Conservation (phyloP, 2,113 vertebrate species). For the Corythaeola cristata region DNA sequence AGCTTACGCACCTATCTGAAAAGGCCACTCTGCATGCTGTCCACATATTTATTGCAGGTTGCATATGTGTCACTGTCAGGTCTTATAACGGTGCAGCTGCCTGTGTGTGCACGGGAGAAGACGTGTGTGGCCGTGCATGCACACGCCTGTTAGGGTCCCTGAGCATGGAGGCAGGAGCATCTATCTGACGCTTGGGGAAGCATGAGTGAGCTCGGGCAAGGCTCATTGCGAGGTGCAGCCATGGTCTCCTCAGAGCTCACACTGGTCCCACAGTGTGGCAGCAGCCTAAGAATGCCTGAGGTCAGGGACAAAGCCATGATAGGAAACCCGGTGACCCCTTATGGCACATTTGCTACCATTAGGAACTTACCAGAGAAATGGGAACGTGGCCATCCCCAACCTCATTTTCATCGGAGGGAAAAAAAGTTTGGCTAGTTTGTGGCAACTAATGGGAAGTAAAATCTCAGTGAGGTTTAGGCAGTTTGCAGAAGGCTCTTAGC, state of each 20-base stretch:
- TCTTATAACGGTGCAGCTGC: not conserved
- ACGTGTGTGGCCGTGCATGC: fast-evolving
- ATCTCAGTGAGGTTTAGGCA: not conserved
- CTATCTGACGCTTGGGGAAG: fast-evolving
- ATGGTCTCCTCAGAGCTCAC: not conserved
- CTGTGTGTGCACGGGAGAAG: not conserved
- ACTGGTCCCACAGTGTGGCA: not conserved
- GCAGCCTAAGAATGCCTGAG: not conserved
- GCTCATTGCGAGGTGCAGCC: fast-evolving
- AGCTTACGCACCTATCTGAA: not conserved
- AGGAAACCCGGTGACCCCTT: not conserved
- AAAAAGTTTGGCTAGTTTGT: not conserved
- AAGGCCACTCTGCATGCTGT: not conserved
- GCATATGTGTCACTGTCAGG: fast-evolving
- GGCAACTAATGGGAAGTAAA: not conserved
- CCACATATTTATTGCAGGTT: not conserved
- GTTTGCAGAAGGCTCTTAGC: not conserved
- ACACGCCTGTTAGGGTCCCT: not conserved
- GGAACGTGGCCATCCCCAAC: not conserved
- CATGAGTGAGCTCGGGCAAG: not conserved
- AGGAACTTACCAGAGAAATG: not conserved
- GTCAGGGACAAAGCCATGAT: not conserved
- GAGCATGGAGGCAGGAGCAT: not conserved
- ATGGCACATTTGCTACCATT: fast-evolving
- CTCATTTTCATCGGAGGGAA: not conserved